phyloP scores from a whole-genome alignment of 2,888 invertebrate species.

The Chloromyia formosa region DNA sequence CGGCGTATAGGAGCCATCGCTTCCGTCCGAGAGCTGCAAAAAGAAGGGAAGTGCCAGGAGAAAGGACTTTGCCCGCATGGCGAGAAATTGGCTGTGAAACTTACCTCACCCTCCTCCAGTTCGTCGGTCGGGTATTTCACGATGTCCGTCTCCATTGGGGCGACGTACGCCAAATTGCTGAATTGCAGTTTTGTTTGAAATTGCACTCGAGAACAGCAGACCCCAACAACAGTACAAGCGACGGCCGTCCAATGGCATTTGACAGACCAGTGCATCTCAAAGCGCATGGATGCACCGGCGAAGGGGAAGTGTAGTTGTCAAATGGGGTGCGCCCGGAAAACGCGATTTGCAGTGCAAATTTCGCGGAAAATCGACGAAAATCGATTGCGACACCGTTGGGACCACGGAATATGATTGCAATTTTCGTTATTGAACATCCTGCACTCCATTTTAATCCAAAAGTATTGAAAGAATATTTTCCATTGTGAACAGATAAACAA shows the following conservation, averaged over 20 bases:
- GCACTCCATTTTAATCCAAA: too few relatives aligned
- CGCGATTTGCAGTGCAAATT: too few relatives aligned
- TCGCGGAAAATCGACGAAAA: too few relatives aligned
- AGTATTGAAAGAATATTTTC: too few relatives aligned
- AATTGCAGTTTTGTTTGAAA: background rate
- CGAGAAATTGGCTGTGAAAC: too few relatives aligned
- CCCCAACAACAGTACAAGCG: background rate
- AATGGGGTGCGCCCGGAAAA: background rate
- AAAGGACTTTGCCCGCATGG: too few relatives aligned
- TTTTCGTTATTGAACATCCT: too few relatives aligned
- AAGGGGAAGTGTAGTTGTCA: background rate
- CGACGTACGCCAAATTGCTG: background rate
- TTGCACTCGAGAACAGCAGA: background rate
- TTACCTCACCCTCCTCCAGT: constrained; percentile 75
- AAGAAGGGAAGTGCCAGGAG: too few relatives aligned
- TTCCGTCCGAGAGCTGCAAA: constrained; percentile 55
- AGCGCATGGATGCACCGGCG: background rate
- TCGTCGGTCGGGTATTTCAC: constrained; percentile 66
- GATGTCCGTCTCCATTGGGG: constrained; percentile 17
- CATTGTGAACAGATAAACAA: too few relatives aligned
- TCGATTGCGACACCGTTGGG: too few relatives aligned
- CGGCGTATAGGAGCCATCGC: constrained; percentile 62
- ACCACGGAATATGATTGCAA: too few relatives aligned
- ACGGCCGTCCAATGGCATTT: background rate
- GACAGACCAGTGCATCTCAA: background rate